Evolutionary conservation across 2,888 invertebrate species (phyloP).

Genomic region (Acronicta leporina): DNA sequence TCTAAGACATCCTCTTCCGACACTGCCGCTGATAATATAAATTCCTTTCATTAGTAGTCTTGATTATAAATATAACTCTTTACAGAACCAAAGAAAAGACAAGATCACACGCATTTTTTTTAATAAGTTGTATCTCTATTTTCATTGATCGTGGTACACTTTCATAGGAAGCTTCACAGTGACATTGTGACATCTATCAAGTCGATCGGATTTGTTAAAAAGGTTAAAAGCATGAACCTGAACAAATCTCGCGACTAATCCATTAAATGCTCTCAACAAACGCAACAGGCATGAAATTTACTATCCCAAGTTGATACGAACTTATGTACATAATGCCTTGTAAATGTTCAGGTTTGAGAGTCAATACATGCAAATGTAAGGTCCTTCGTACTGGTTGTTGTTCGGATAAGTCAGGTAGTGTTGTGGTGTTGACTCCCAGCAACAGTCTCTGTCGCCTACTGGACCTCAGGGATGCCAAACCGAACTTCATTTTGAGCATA

Average conservation of each 20-base stretch:
- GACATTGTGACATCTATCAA: background rate
- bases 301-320: background rate
- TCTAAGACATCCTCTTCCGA: no score
- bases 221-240: background rate
- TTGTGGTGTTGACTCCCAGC: constrained; percentile 34
- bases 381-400: constrained; percentile 16
- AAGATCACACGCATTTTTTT: background rate
- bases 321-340: constrained; percentile 47
- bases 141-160: no score
- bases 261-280: background rate
- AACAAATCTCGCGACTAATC: background rate
- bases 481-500: constrained; percentile 28
- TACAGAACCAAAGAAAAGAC: background rate
- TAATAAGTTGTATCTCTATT: no score
- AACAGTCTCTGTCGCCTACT: constrained; percentile 6
- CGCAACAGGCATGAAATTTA: background rate
- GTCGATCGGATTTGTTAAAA: background rate
- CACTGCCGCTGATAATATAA: no score
- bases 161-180: background rate
- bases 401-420: background rate
- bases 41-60: no score
- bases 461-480: background rate
- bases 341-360: constrained; percentile 43
- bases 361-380: constrained; percentile 51
- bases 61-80: background rate